A percentile compares a stretch with the other conserved stretches of the same genome.
Conservation (phyloP, 2,888 invertebrate genomes). For the Capitulum mitella region DNA sequence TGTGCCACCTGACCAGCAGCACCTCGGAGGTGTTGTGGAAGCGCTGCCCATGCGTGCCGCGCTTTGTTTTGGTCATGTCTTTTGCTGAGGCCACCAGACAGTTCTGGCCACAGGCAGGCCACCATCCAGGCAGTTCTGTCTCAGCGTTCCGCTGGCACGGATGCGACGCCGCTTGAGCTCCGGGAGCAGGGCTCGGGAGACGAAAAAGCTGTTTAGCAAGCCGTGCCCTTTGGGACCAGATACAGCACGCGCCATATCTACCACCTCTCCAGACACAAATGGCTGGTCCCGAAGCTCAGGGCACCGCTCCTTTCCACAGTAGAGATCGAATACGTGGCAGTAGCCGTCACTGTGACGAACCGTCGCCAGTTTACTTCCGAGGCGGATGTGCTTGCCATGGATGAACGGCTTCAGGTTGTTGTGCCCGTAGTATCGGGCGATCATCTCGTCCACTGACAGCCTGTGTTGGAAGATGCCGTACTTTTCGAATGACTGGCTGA, state of each 20-base stretch:
- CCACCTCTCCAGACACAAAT: neutral
- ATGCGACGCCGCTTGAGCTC: neutral
- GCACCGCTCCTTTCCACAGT: neutral
- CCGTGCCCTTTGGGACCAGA: neutral
- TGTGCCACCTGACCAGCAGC: slow-evolving; percentile 10
- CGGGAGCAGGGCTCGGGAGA: neutral
- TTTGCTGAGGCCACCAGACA: too few relatives aligned
- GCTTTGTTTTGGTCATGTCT: neutral
- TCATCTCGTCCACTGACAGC: too few relatives aligned
- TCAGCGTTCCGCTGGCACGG: too few relatives aligned
- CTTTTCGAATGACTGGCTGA: neutral
- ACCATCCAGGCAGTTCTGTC: too few relatives aligned
- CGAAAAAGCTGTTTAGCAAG: too few relatives aligned
- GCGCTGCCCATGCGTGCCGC: neutral
- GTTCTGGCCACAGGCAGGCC: too few relatives aligned
- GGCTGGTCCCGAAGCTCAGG: neutral
- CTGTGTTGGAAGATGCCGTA: neutral
- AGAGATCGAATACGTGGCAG: too few relatives aligned
- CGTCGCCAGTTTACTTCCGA: neutral
- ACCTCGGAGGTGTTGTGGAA: too few relatives aligned
- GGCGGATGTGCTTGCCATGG: neutral
- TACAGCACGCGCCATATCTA: neutral
- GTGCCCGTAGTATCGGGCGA: too few relatives aligned
- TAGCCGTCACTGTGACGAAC: too few relatives aligned
- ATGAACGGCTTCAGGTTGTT: neutral